These are phyloP conservation scores for Picathartes gymnocephalus DNA, from an alignment of 2,113 vertebrate species.

Conservation along the genomic window DNA sequence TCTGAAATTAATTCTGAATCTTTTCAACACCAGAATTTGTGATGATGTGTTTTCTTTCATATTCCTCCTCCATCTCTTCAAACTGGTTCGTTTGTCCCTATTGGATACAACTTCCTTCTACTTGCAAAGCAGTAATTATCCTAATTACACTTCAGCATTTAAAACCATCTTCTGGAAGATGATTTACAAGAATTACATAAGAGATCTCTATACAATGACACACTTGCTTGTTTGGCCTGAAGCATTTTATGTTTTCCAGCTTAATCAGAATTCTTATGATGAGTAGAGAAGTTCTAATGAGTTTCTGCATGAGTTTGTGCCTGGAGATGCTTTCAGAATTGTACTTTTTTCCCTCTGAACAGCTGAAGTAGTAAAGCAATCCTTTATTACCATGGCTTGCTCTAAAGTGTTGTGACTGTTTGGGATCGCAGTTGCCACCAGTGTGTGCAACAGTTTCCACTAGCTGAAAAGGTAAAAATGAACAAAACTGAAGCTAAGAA, in stretches of 20 bases:
- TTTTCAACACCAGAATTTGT: constrained; percentile 2
- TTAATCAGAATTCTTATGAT: constrained; percentile 63
- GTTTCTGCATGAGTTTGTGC: constrained; percentile 19
- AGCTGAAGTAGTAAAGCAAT: not conserved
- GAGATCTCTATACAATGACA: constrained; percentile 56
- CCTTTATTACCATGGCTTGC: not conserved
- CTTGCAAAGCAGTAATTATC: constrained; percentile 73
- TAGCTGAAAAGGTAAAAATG: not conserved
- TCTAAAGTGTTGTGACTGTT: not conserved
- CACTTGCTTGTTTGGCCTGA: constrained; percentile 61
- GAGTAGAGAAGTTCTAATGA: constrained; percentile 52
- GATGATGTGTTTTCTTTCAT: constrained; percentile 26
- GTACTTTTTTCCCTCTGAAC: not conserved
- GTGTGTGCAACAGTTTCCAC: not conserved
- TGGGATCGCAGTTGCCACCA: not conserved
- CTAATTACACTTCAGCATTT: constrained; percentile 67
- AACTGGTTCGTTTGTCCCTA: constrained; percentile 47
- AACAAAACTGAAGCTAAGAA: not conserved
- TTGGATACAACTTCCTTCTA: constrained; percentile 62
- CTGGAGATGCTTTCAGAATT: constrained; percentile 33
- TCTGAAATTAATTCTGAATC: constrained; percentile 50
- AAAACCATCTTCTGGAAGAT: constrained; percentile 66
- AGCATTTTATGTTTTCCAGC: constrained; percentile 61
- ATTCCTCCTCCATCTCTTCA: constrained; percentile 31
- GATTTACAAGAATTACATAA: constrained; percentile 67